Percentiles rank a stretch among this genome's conserved stretches.
These are phyloP conservation scores for Neodiprion fabricii DNA, from an alignment of 1,140 invertebrate genomes.

Conservation along the genomic window DNA sequence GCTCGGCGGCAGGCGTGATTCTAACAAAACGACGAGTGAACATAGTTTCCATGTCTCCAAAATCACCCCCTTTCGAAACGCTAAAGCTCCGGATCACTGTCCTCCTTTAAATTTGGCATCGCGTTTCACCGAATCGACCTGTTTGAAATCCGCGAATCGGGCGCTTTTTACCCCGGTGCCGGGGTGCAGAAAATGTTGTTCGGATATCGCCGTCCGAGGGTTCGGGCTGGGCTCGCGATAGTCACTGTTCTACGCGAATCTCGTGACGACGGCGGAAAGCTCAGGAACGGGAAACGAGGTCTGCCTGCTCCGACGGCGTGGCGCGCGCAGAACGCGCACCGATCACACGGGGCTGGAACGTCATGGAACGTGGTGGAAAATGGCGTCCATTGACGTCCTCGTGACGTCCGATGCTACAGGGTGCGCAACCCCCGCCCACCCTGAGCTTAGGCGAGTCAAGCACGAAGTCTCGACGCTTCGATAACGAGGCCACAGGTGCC, in stretches of 20 bases:
- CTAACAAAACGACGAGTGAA: too few relatives aligned
- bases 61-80: background rate
- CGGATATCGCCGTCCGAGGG: background rate
- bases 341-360: background rate
- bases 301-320: background rate
- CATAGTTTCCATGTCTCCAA: background rate
- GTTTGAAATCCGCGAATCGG: background rate
- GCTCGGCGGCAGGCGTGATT: too few relatives aligned
- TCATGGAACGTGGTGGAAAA: slow-evolving; percentile 5
- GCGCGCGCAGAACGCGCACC: background rate
- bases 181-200: background rate
- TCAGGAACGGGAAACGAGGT: background rate
- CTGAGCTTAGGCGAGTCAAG: too few relatives aligned
- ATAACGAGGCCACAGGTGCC: too few relatives aligned
- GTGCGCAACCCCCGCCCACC: background rate
- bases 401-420: background rate
- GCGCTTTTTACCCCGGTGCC: background rate
- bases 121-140: background rate
- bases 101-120: background rate
- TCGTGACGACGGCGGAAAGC: background rate
- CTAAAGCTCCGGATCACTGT: background rate
- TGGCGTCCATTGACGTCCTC: background rate
- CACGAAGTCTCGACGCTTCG: too few relatives aligned
- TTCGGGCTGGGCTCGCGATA: background rate
- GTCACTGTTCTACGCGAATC: slow-evolving; percentile 1